Conservation (phyloP, 2,888 invertebrate genomes). For the Heliconius ethilla region DNA sequence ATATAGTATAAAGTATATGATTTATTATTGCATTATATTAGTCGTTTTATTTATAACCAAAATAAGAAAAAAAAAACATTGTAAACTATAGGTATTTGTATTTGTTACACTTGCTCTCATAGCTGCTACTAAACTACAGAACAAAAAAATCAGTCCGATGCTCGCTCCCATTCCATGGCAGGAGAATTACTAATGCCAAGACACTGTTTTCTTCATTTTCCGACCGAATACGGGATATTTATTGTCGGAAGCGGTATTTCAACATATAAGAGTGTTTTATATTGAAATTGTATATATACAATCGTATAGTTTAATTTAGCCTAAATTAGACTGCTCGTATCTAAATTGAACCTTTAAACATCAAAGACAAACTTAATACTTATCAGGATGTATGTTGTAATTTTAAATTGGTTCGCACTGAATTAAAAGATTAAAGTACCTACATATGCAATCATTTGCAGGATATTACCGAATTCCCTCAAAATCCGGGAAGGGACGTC, state of each 20-base stretch:
- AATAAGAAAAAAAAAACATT: background rate
- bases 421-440: conserved; percentile 33
- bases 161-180: too few relatives aligned
- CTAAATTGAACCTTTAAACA: background rate
- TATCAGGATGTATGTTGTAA: background rate
- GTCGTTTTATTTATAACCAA: background rate
- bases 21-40: background rate
- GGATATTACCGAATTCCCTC: conserved; percentile 54
- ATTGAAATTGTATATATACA: background rate
- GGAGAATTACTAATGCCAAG: too few relatives aligned
- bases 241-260: too few relatives aligned
- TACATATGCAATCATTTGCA: conserved; percentile 47
- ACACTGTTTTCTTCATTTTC: too few relatives aligned
- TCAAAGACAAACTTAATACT: background rate
- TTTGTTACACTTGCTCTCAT: too few relatives aligned
- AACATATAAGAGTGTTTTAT: too few relatives aligned
- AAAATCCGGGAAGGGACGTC: conserved; percentile 49
- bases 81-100: background rate
- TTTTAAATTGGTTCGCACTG: background rate
- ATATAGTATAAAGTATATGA: background rate
- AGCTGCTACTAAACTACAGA: too few relatives aligned
- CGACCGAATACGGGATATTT: too few relatives aligned
- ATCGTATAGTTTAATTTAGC: background rate
- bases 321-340: background rate
- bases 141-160: too few relatives aligned